Evolutionary conservation across 2,888 invertebrate species (phyloP).

Genomic region (Limnephilus lunatus): DNA sequence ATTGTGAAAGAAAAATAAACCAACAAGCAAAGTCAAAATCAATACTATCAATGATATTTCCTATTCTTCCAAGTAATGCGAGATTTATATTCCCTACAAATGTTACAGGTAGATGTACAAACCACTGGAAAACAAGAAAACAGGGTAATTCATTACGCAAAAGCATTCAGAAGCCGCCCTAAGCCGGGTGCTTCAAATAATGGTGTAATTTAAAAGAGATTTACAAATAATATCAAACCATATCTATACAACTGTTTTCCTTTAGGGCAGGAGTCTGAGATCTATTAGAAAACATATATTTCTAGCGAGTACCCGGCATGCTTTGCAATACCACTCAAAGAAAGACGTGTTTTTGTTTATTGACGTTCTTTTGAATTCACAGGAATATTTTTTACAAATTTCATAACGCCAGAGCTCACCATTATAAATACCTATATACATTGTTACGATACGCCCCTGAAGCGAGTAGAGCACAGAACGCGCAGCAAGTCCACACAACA

Average conservation of each 20-base stretch:
- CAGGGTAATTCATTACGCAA: constrained; percentile 25
- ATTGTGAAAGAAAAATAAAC: neutral
- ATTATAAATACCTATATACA: too few species aligned
- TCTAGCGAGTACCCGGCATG: too few species aligned
- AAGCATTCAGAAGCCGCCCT: constrained; percentile 21
- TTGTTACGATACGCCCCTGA: too few species aligned
- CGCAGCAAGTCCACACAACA: too few species aligned
- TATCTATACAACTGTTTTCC: constrained; percentile 45
- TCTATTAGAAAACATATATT: too few species aligned
- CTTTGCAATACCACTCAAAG: too few species aligned
- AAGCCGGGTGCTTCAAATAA: constrained; percentile 11
- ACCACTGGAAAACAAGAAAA: constrained; percentile 16
- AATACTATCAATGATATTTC: neutral
- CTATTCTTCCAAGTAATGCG: neutral
- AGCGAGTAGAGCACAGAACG: too few species aligned
- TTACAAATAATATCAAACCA: constrained; percentile 42
- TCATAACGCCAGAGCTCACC: too few species aligned
- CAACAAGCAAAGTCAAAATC: neutral
- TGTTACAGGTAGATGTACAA: neutral
- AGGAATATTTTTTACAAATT: too few species aligned
- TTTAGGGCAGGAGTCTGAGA: neutral
- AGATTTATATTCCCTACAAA: neutral
- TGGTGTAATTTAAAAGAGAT: constrained; percentile 51
- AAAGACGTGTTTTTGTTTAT: too few species aligned
- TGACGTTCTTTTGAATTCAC: too few species aligned